Percentiles rank a stretch among this genome's conserved stretches.
phyloP scores from a whole-genome alignment of 2,113 vertebrate genomes.

The Cephalopholis sonnerati region DNA sequence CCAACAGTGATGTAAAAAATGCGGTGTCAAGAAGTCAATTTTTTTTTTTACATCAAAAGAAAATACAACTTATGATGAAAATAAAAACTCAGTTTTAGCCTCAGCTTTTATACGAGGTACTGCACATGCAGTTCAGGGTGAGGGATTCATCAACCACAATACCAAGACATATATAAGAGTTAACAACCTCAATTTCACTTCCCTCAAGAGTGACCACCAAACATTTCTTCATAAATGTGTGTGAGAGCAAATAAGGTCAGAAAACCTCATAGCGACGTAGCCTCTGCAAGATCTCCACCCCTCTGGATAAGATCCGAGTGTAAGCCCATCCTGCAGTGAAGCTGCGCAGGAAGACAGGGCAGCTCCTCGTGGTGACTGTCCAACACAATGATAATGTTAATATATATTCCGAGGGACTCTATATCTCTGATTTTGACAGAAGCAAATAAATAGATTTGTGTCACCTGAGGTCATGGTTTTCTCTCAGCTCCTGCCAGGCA shows the following conservation, averaged over 20 bases:
- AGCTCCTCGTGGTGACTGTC: slow-evolving; percentile 87
- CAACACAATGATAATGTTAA: slow-evolving; percentile 17
- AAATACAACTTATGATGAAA: too few species aligned
- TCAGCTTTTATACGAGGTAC: too few species aligned
- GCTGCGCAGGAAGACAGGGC: slow-evolving; percentile 90
- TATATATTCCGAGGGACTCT: background rate
- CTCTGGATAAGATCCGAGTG: slow-evolving; percentile 89
- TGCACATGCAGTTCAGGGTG: too few species aligned
- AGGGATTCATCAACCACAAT: background rate
- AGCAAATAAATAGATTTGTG: background rate
- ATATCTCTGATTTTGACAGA: slow-evolving; percentile 6
- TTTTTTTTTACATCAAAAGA: too few species aligned
- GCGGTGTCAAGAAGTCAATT: too few species aligned
- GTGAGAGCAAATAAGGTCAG: background rate
- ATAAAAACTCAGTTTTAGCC: too few species aligned
- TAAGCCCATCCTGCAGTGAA: slow-evolving; percentile 95
- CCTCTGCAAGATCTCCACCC: slow-evolving; percentile 94
- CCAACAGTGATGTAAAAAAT: too few species aligned
- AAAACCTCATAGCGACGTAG: slow-evolving; percentile 91
- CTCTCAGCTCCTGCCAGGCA: slow-evolving; percentile 85
- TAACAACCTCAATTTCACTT: background rate
- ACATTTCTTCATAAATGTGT: background rate
- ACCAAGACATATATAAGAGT: background rate
- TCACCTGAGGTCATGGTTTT: slow-evolving; percentile 88
- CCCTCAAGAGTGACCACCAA: background rate